These are phyloP conservation scores for Sesamia inferens DNA, from an alignment of 2,888 invertebrate species.

Conservation along the genomic window DNA sequence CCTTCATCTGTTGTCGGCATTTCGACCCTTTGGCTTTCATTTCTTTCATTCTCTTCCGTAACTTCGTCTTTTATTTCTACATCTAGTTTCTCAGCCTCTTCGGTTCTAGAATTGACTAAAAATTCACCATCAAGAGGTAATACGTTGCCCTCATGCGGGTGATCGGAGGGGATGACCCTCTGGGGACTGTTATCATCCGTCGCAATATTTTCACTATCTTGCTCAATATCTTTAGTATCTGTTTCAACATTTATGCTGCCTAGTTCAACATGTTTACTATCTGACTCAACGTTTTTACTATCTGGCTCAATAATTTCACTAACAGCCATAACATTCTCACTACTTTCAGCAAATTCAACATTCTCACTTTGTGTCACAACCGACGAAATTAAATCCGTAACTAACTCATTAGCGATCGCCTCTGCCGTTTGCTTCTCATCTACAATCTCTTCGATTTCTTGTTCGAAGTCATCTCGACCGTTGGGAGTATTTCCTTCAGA, in stretches of 20 bases:
- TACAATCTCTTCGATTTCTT: constrained; percentile 83
- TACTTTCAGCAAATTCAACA: constrained; percentile 45
- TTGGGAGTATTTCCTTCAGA: constrained; percentile 88
- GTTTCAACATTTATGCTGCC: constrained; percentile 59
- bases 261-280: constrained; percentile 66
- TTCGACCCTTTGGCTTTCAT: constrained; percentile 80
- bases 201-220: constrained; percentile 63
- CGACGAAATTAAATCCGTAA: constrained; percentile 79
- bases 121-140: constrained; percentile 86
- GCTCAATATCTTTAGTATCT: constrained; percentile 66
- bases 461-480: constrained; percentile 85
- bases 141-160: constrained; percentile 84
- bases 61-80: constrained; percentile 68
- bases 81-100: constrained; percentile 72
- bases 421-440: constrained; percentile 80
- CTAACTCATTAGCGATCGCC: constrained; percentile 79
- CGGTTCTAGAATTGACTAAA: constrained; percentile 79
- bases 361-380: constrained; percentile 72
- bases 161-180: constrained; percentile 79
- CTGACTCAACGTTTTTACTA: constrained; percentile 46
- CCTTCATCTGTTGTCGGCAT: constrained; percentile 76
- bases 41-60: constrained; percentile 79
- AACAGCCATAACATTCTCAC: constrained; percentile 50
- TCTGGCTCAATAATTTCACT: constrained; percentile 44
- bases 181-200: constrained; percentile 73